Percentiles rank a stretch among this genome's conserved stretches.
phyloP scores from a whole-genome alignment of 2,113 vertebrate genomes.

The Oryzias melastigma region DNA sequence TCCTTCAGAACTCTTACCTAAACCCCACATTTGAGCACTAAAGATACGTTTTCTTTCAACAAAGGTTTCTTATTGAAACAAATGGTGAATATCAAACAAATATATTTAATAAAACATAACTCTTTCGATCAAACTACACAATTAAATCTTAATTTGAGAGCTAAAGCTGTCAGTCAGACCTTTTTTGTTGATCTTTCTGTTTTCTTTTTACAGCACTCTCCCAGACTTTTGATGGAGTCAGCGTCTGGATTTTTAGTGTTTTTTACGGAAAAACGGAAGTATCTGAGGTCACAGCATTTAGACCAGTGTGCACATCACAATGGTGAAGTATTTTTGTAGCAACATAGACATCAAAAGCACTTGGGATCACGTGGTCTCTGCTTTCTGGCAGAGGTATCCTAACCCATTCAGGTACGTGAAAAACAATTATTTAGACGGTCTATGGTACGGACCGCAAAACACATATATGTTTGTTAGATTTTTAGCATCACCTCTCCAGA shows the following conservation, averaged over 20 bases:
- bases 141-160: no score
- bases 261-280: slow-evolving; percentile 16
- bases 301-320: slow-evolving; percentile 29
- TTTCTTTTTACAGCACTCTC: slow-evolving; percentile 27
- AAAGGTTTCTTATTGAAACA: no score
- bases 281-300: slow-evolving; percentile 26
- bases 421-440: no score
- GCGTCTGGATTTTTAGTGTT: slow-evolving; percentile 7
- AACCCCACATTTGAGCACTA: no score
- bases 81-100: no score
- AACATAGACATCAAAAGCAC: slow-evolving; percentile 71
- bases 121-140: no score
- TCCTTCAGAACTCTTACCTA: no score
- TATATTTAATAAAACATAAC: no score
- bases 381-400: slow-evolving; percentile 83
- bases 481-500: not conserved
- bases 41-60: no score
- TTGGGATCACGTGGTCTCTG: slow-evolving; percentile 79
- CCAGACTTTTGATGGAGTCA: slow-evolving; percentile 69
- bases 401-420: slow-evolving; percentile 87
- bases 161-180: not conserved
- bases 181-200: not conserved
- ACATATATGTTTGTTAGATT: not conserved
- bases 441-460: not conserved
- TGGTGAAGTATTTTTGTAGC: slow-evolving; percentile 80